Evolutionary conservation across 2,797 vertebrate genomes (phyloP), one percentile per base, ranked within the genome.

Genomic region (Australoheros facetus): DNA sequence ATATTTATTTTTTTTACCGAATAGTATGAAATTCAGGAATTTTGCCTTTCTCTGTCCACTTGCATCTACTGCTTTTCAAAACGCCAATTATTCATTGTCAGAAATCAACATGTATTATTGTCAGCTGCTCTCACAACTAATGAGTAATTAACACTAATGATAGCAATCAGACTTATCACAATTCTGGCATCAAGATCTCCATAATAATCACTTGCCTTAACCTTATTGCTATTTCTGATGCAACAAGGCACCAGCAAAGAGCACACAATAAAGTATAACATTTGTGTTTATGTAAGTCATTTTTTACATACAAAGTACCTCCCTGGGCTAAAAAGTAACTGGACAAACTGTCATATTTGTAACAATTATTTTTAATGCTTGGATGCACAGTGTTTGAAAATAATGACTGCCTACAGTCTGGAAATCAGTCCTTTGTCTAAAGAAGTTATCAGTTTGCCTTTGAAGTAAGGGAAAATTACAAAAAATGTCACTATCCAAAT

Each of bases 71-170:
- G 75, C 37, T 71, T 75, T 59, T 53, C 12, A 75, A 84, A 78
- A 79, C 28, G 73, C 64, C 56, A 21, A 76, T 16, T 72, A 85
- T 58, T 84, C 72, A 79, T 75, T 83, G 71, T 81, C 51, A 71
- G 39, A 78, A 83, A 87, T 87, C 79, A 86, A 70, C 51, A 56
- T 4, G 5, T 56, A 79, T 85, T 71, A 89, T 88, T 80, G 79
- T 91, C 85, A 82, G 75, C 82, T 87, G 79, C 85, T 91, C 84
- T 86, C 71, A 75, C 45, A 45, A 56, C 62, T 51, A 85, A 90
- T 73, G 77, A 84, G 77, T 69, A 87, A 83, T 60, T 53, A 85
- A 77, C 70, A 59, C 30, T 91, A 88, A 91, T 91, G 87, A 87
- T 70, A 84, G 84, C 80, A 81, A 90, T 88, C 84, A 87, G 77